Base-by-base conservation (phyloP, 1,140 invertebrate species). In the Drosophila simulans region DNA sequence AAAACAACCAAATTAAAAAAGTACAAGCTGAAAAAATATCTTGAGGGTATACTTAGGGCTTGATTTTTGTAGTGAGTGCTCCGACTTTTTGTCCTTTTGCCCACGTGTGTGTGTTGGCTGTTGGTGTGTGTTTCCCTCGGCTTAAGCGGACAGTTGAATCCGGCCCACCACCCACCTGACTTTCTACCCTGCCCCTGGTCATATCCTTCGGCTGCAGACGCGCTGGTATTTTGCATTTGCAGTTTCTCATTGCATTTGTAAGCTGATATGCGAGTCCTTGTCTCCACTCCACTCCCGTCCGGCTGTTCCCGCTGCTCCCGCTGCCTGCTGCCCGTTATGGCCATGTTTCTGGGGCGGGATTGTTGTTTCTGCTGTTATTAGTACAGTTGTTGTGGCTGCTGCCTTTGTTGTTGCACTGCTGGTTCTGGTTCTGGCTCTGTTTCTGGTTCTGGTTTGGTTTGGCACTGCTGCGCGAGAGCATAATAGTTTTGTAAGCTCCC, bases 401-500 rank as follows among this genome's bases (percentile, higher is more conserved):
- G 73, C 40, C 60, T 35, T 64, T 80, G 56, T 62, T 80, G 35
- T 73, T 80, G 45, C 54, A 43, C 20, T 48, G 64, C 64, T 68
- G 17, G 4, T 46, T 22, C 45, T 27, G 12, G 31, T 8, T 31
- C 31, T 31, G 31, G 8, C 7, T 31, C 31, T 8, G 31, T 8
- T 8, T 10, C 31, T 31, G 31, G 31, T 31, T 31, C 27, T 20
- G 27, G 27, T 80, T 77, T 45, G 64, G 76, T 73, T 89, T 65
- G 83, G 75, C 75, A 49, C 75, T 88, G 77, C 74, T 74, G 58
- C 56, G 80, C 59, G 80, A 46, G 71, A 84, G 84, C 73, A 89
- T 89, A 89, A 89, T 89, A 89, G 84, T 89, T 89, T 89, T 80
- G 84, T 89, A 89, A 89, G 85, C 85, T 89, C 85, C 81, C 84